Percentiles rank a stretch among this genome's conserved stretches.
These are phyloP conservation scores for Orientallactaga sibirica DNA, from an alignment of 2,797 vertebrate species.

Conservation along the genomic window DNA sequence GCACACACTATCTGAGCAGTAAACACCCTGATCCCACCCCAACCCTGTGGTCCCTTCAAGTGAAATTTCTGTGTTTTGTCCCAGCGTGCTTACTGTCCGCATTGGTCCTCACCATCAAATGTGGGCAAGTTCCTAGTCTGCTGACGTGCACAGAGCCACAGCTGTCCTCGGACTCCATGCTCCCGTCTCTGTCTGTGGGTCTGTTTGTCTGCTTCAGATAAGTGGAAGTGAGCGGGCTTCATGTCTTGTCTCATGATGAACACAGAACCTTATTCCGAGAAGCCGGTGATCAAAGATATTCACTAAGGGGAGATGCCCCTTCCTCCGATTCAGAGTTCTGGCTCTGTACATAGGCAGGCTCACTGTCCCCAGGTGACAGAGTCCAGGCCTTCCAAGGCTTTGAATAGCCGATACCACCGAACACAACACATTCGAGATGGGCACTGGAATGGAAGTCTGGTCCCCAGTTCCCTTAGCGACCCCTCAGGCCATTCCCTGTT, in stretches of 20 bases:
- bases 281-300: fast-evolving
- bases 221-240: too few relatives aligned
- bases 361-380: background rate
- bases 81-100: too few relatives aligned
- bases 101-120: background rate
- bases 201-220: too few relatives aligned
- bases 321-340: too few relatives aligned
- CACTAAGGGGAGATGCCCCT: too few relatives aligned
- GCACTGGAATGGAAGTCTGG: fast-evolving
- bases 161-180: background rate
- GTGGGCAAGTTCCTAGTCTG: background rate
- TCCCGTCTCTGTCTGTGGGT: too few relatives aligned
- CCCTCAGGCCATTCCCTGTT: fast-evolving
- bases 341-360: too few relatives aligned
- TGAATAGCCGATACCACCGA: too few relatives aligned
- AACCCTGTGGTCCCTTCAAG: background rate
- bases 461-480: fast-evolving
- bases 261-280: background rate
- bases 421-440: fast-evolving
- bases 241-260: background rate
- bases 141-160: too few relatives aligned
- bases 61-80: background rate
- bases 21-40: background rate
- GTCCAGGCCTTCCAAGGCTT: background rate
- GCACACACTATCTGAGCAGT: fast-evolving